A percentile compares a stretch with the other conserved stretches of the same genome.
phyloP scores from a whole-genome alignment of 2,888 invertebrate species.

The Palloptera scutellata region DNA sequence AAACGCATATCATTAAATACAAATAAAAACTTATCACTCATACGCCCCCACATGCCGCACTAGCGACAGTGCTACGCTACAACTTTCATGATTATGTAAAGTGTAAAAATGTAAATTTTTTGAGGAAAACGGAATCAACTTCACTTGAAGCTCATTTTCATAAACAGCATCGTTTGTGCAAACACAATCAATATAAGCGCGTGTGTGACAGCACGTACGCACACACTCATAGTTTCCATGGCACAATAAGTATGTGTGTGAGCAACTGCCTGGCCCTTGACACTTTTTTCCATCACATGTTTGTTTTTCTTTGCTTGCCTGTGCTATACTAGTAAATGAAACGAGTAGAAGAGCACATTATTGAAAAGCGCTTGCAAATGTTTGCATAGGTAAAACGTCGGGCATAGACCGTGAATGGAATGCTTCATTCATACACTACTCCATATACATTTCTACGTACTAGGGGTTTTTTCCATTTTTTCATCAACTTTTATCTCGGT shows the following conservation, averaged over 20 bases:
- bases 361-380: slow-evolving; percentile 29
- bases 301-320: slow-evolving; percentile 31
- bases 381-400: slow-evolving; percentile 36
- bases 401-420: too few relatives aligned
- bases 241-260: neutral
- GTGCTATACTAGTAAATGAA: slow-evolving; percentile 42
- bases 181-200: slow-evolving; percentile 38
- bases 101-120: slow-evolving; percentile 6
- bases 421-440: too few relatives aligned
- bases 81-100: too few relatives aligned
- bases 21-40: too few relatives aligned
- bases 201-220: slow-evolving; percentile 48
- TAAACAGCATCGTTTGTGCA: slow-evolving; percentile 36
- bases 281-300: slow-evolving; percentile 48
- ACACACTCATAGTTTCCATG: neutral
- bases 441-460: too few relatives aligned
- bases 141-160: slow-evolving; percentile 37
- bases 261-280: slow-evolving; percentile 38
- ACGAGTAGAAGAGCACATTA: too few relatives aligned
- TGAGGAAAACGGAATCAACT: too few relatives aligned
- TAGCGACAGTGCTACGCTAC: too few relatives aligned
- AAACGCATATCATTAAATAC: too few relatives aligned
- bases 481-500: slow-evolving; percentile 38
- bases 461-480: too few relatives aligned
- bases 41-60: too few relatives aligned